Evolutionary conservation across 1,140 invertebrate species (phyloP), one percentile per base, ranked within the genome.

Genomic region (Halyomorpha halys): DNA sequence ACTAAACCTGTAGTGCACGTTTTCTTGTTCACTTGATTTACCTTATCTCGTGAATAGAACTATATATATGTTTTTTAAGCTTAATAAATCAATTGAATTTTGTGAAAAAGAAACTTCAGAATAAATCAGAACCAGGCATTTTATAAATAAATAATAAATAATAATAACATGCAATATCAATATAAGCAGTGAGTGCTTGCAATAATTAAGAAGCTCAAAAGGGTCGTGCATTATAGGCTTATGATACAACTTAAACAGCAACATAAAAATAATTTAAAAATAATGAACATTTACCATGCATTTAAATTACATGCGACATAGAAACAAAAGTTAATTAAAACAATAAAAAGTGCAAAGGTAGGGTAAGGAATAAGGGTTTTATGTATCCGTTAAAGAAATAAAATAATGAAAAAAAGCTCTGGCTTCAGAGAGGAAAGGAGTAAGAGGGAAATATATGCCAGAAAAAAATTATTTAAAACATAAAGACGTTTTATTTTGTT

Each of bases 221-320:
- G 53, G 53, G 19, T 25, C 23, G 53, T 56, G 53, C 53, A 21
- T 16, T 23, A 25, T 19, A 23, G 18, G 23, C 15, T 49, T 49
- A 19, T 56, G 53, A 56, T 23, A 56, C 19, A 23, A 56, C 15
- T 56, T 23, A 56, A 56, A 23, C 21, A 56, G 53, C 53, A 49
- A 49, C 47, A 27, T 39, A 39, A 39, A 39, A 39, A 39, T 39
- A 39, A 39, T 13, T 39, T 39, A 11, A 56, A 56, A 23, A 27
- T 23, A 56, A 49, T 18, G 45, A 47, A 16, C 14, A 49, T 49
- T 49, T 21, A 19, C 23, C 53, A 56, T 56, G 18, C 19, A 23
- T 56, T 23, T 56, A 3, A 49, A 16, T 27, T 9, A 56, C 53
- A 56, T 56, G 53, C 53, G 27, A 56, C 9, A 56, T 9, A 56